phyloP scores from a whole-genome alignment of 1,140 invertebrate genomes.

The Brachionus asplanchnoidis region DNA sequence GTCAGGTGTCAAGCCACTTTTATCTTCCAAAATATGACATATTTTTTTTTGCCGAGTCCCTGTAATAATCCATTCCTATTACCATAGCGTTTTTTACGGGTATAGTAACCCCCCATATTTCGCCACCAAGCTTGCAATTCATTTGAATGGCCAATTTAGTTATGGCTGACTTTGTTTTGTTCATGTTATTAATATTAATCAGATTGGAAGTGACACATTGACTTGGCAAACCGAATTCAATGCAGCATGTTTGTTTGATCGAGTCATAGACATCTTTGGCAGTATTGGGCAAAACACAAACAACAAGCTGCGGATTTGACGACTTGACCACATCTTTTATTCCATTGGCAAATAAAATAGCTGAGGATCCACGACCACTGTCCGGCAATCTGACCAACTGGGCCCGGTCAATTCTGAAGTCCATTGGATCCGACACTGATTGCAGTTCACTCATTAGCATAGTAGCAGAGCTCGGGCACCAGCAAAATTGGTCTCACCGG shows the following conservation, averaged over 20 bases:
- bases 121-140: slow-evolving; percentile 88
- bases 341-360: neutral
- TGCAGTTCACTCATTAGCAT: neutral
- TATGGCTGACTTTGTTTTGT: slow-evolving; percentile 60
- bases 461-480: slow-evolving; percentile 51
- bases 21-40: slow-evolving; percentile 70
- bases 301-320: slow-evolving; percentile 50
- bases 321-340: slow-evolving; percentile 13
- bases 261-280: slow-evolving; percentile 33
- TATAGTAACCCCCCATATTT: slow-evolving; percentile 76
- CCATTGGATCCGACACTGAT: neutral
- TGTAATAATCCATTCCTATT: slow-evolving; percentile 27
- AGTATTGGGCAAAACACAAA: slow-evolving; percentile 63
- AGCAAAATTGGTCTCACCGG: slow-evolving; percentile 47
- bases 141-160: slow-evolving; percentile 89
- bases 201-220: slow-evolving; percentile 46
- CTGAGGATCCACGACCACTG: neutral
- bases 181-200: slow-evolving; percentile 44
- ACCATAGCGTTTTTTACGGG: slow-evolving; percentile 57
- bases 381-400: slow-evolving; percentile 1
- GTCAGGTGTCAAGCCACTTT: slow-evolving; percentile 62
- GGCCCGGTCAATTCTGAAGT: slow-evolving; percentile 13
- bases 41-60: slow-evolving; percentile 52
- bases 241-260: slow-evolving; percentile 21
- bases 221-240: slow-evolving; percentile 12